phyloP scores from a whole-genome alignment of 2,888 invertebrate genomes.

The Noctuana brunneofusca region DNA sequence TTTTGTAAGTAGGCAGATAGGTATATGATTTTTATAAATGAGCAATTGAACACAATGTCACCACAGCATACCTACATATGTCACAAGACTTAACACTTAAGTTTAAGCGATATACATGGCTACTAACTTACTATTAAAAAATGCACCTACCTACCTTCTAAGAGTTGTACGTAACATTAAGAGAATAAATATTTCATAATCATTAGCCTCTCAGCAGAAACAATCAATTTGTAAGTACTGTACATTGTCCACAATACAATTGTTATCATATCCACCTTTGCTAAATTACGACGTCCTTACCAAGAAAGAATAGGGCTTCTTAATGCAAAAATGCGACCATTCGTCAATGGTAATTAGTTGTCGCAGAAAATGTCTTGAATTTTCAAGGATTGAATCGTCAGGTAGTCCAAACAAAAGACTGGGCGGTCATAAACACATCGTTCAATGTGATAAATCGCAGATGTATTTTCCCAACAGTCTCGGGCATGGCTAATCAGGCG shows the following conservation, averaged over 20 bases:
- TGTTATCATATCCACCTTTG: not conserved
- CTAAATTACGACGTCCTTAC: not conserved
- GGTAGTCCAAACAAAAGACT: slow-evolving; percentile 37
- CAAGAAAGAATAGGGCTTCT: not conserved
- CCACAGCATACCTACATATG: too few species aligned
- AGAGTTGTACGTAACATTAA: too few species aligned
- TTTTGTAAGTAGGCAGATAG: too few species aligned
- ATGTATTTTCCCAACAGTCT: slow-evolving; percentile 45
- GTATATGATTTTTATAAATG: too few species aligned
- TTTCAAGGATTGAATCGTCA: slow-evolving; percentile 40
- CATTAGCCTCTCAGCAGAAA: not conserved
- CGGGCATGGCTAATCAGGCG: slow-evolving; percentile 69
- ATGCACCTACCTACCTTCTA: too few species aligned
- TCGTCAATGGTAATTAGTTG: slow-evolving; percentile 19
- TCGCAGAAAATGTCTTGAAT: not conserved
- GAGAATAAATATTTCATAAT: not conserved
- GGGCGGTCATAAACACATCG: slow-evolving; percentile 38
- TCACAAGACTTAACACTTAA: too few species aligned
- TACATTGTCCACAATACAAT: too few species aligned
- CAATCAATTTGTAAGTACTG: too few species aligned
- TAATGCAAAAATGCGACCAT: not conserved
- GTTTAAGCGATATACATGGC: too few species aligned
- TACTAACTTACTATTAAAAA: too few species aligned
- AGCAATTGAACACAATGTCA: too few species aligned
- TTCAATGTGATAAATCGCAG: slow-evolving; percentile 39